Base-by-base conservation (phyloP, 2,113 vertebrate species). In the Pomatorhinus ruficollis region DNA sequence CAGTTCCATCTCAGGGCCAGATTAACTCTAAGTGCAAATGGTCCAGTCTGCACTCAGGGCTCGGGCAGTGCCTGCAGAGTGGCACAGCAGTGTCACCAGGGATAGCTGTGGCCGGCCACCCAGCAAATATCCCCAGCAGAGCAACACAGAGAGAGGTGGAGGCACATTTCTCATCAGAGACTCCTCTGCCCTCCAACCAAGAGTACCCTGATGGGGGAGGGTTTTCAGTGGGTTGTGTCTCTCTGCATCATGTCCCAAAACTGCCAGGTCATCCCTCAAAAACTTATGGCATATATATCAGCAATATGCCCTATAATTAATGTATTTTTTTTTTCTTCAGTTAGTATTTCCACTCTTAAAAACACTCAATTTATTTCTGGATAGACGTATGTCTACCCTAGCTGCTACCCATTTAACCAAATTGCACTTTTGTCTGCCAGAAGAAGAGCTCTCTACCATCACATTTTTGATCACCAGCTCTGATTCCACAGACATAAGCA, bases 401-500 rank as follows among this genome's bases (percentile, higher is more conserved):
- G 47, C 42, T 83, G 47, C 68, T 78, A 44, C 39, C 3, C 56
- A 52, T 81, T 94, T 66, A 87, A 87, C 82, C 68, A 80, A 83
- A 83, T 92, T 88, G 45, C 47, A 37, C 4, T 47, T 93, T 40
- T 56, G 53, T 71, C 68, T 95, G 82, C 39, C 76, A 94, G 65
- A 78, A 37, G 72, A 89, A 87, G 77, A 89, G 40, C n/a, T 88
- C 52, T 81, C 15, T 50, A 27, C 54, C 60, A 65, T 79, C 44
- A 60, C 5, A 18, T 63, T 88, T 91, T 80, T 83, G 79, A 90
- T 80, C 80, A 81, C n/a, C 64, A 89, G 69, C 52, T 70, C 85
- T 69, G 72, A 88, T 66, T 93, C 12, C 31, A 87, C 79, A 81
- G 83, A 30, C 47, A 92, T 78, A 89, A 87, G 82, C 40, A 96